Percentiles rank a stretch among this genome's conserved stretches.
Evolutionary conservation across 2,113 vertebrate species (phyloP).

Genomic region (Aspiorhynchus laticeps): DNA sequence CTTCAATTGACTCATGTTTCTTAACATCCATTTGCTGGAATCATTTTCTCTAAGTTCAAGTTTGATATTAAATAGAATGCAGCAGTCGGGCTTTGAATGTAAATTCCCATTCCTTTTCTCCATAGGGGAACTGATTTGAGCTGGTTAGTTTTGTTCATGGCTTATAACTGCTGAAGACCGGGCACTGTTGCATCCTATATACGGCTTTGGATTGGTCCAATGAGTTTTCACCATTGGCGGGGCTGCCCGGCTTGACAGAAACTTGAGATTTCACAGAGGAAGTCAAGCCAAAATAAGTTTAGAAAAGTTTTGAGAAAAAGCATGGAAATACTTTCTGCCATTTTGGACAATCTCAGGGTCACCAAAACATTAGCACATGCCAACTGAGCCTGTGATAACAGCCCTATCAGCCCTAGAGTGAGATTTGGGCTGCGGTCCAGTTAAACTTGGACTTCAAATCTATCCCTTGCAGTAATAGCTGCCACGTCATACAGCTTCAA

Average conservation of each 20-base stretch:
- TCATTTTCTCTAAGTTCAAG: background rate
- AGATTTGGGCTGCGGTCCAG: conserved; percentile 51
- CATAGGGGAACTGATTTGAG: background rate
- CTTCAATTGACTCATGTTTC: background rate
- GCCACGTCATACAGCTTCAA: background rate
- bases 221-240: background rate
- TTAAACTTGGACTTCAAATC: conserved; percentile 21
- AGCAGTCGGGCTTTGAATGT: background rate
- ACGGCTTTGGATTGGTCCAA: background rate
- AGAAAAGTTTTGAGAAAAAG: background rate
- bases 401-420: conserved; percentile 10
- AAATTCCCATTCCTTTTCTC: background rate
- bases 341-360: conserved; percentile 20
- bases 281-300: conserved; percentile 12
- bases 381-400: conserved; percentile 22
- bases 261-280: background rate
- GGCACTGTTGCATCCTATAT: background rate
- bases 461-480: background rate
- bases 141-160: background rate
- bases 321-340: background rate
- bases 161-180: background rate
- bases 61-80: background rate
- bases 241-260: background rate
- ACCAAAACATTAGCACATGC: conserved; percentile 17
- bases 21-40: background rate